A percentile compares a stretch with the other conserved stretches of the same genome.
These are phyloP conservation scores for Aquatica leii DNA, from an alignment of 2,888 invertebrate species.

Conservation along the genomic window DNA sequence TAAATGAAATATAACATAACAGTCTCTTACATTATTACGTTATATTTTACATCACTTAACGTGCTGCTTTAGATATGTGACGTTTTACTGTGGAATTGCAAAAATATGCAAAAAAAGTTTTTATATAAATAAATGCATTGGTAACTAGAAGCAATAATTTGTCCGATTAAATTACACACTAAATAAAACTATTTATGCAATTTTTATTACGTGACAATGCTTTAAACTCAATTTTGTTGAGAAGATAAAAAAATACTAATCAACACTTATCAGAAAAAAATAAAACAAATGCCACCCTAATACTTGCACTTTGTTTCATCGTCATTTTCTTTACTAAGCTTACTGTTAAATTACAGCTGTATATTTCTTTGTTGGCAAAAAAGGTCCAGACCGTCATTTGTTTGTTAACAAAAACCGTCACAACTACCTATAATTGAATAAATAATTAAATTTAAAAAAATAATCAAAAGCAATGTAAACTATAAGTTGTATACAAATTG, in stretches of 20 bases:
- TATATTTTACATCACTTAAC: conserved; percentile 15
- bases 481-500: too few species aligned
- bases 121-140: too few species aligned
- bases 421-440: background rate
- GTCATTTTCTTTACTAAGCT: conserved; percentile 22
- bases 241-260: background rate
- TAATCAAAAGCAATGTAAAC: too few species aligned
- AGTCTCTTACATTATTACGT: conserved; percentile 13
- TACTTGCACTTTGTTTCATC: conserved; percentile 22
- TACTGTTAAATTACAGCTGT: conserved; percentile 20
- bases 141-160: background rate
- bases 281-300: conserved; percentile 18
- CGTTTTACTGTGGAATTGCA: background rate
- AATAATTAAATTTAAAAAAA: too few species aligned
- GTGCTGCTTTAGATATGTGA: background rate
- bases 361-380: conserved; percentile 11
- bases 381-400: conserved; percentile 12
- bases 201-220: conserved; percentile 8
- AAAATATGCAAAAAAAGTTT: background rate
- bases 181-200: background rate
- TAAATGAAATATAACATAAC: conserved; percentile 28
- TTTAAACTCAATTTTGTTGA: conserved; percentile 11
- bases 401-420: conserved; percentile 16
- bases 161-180: background rate
- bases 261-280: conserved; percentile 9